Conservation (phyloP, 2,888 invertebrate species). For the Philhelius pedissequus region DNA sequence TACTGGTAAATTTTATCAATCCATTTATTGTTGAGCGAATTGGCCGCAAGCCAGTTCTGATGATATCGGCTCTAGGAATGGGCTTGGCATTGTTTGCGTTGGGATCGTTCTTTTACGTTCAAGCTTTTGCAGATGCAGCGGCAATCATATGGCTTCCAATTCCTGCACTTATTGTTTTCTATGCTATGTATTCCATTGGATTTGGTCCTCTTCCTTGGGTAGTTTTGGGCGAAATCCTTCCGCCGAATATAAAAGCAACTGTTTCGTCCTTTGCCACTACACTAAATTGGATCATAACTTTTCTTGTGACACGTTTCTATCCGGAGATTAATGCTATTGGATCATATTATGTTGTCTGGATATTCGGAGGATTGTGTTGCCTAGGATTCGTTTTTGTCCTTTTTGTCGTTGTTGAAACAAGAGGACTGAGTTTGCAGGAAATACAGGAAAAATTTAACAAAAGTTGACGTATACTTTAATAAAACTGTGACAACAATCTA, state of each 20-base stretch:
- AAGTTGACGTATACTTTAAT: constrained; percentile 73
- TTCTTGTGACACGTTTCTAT: neutral
- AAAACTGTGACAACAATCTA: no score
- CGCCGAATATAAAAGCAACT: constrained; percentile 83
- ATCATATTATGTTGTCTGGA: neutral
- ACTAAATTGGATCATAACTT: neutral
- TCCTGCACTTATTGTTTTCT: constrained; percentile 74
- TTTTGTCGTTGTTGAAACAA: constrained; percentile 90
- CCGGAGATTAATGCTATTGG: neutral
- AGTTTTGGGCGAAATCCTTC: constrained; percentile 79
- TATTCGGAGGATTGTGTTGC: neutral
- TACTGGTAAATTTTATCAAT: constrained; percentile 85
- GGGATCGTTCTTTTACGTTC: constrained; percentile 84
- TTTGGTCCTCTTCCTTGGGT: constrained; percentile 6
- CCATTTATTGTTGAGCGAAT: constrained; percentile 88
- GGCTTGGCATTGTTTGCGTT: constrained; percentile 82
- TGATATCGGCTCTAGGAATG: constrained; percentile 86
- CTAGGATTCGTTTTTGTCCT: constrained; percentile 75
- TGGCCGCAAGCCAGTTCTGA: constrained; percentile 86
- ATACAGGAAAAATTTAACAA: constrained; percentile 76
- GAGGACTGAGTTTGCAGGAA: constrained; percentile 84
- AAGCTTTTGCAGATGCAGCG: constrained; percentile 72
- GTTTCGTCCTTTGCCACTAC: neutral
- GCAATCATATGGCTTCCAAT: neutral
- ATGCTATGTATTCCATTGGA: constrained; percentile 78